Base-by-base conservation (phyloP, 2,797 vertebrate genomes). In the Parauchenoglanis punctatus region DNA sequence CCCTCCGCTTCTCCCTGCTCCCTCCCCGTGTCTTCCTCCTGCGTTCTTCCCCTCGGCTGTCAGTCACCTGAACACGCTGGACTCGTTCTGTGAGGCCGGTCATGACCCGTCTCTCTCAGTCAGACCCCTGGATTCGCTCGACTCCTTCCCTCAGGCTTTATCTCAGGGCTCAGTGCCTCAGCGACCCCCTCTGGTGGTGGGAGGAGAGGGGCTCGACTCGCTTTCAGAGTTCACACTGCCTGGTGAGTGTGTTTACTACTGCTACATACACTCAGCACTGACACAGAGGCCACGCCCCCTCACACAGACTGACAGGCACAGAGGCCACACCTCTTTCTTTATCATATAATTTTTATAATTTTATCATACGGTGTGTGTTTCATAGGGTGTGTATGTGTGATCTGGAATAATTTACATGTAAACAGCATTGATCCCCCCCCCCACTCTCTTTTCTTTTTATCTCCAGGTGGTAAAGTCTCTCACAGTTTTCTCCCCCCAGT, bases 31-130 rank as follows among this genome's bases (percentile, higher is more conserved):
- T 86, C 95, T 99, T 10, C 97, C 98, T 20, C 97, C 97, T 0
- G 97, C 97, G 59, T 98, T 97, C 90, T 99, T 99, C 2, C 96
- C 90, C 90, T 95, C 97, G 0, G 91, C 96, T 1, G 89, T 96
- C 73, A 94, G 93, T 56, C 95, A 95, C 0, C 93, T 98, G 90
- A 97, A 98, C 94, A 93, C 96, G 80, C 93, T 97, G 87, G 97
- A 97, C 93, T 94, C 93, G 83, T 97, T 99, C 91, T 87, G 92
- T 46, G 56, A 93, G 85, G 92, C 40, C 0, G 73, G 49, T 76
- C 18, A 6, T 46, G 70, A 85, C 72, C 68, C 75, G 15, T 17
- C 31, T 91, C 96, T 87, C 89, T 95, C 91, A 94, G 95, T 92
- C 93, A 94, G 49, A 40, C 61, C 20, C 7, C 85, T 90, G 73